Evolutionary conservation across 2,113 vertebrate species (phyloP), one percentile per base, ranked within the genome.

Genomic region (Rutilus rutilus): DNA sequence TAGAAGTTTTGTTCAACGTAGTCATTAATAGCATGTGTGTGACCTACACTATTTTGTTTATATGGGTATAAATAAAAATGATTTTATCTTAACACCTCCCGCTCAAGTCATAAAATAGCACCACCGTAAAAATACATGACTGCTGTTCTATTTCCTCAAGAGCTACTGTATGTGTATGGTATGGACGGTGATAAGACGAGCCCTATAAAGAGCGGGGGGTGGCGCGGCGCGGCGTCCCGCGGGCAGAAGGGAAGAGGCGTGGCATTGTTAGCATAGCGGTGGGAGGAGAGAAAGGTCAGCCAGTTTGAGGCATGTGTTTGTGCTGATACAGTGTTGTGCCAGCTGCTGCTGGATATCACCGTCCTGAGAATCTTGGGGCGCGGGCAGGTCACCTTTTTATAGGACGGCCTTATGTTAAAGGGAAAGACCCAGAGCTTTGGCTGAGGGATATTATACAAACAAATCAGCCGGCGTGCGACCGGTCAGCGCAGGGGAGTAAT

Each of bases 321-420:
- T 92, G 90, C 87, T 91, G 90, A 88, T 81, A 90, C 87, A 87
- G 74, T 25, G 76, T 60, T 36, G 50, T 89, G 73, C 79, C 95
- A 95, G 94, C 94, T 95, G 95, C 93, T 91, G 82, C 88, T 47
- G 87, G 87, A 87, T 52, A 86, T 95, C 94, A 73, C 71, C 60
- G 78, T 50, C 84, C 90, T 87, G 88, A 85, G 87, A 86, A 17
- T 76, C 69, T 21, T 27, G 84, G 89, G 86, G 83, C 50, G 79
- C 86, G 33, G 78, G 60, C 21, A 91, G 85, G 90, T 91, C 89
- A 92, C 88, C 93, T 95, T 95, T 95, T 94, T 94, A 93, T 95
- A 95, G 93, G 90, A 89, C 87, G 15, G 88, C 69, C 90, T 90
- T 89, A 89, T 91, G 87, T 89, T 86, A 89, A 91, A 88, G 78